phyloP scores from a whole-genome alignment of 1,140 invertebrate species.

The Eumeta japonica region DNA sequence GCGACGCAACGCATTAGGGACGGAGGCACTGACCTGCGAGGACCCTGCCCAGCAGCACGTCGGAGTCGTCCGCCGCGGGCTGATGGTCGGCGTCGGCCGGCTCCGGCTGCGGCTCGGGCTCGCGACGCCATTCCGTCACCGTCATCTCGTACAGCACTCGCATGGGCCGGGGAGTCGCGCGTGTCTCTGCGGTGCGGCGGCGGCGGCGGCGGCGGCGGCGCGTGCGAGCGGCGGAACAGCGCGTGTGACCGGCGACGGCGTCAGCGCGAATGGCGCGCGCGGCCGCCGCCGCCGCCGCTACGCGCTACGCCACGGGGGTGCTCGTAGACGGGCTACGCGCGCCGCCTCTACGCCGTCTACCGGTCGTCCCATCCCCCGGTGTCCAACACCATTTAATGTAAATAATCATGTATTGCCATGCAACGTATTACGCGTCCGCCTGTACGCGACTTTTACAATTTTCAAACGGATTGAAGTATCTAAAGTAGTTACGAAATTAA shows the following conservation, averaged over 20 bases:
- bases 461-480: too few species aligned
- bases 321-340: conserved; percentile 35
- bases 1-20: too few species aligned
- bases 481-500: too few species aligned
- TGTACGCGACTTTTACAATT: too few species aligned
- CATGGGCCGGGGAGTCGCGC: conserved; percentile 10
- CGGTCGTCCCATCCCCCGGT: too few species aligned
- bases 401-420: too few species aligned
- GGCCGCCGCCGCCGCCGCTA: conserved; percentile 23
- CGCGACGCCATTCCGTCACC: conserved; percentile 41
- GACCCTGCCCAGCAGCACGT: conserved; percentile 59
- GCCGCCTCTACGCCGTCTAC: too few species aligned
- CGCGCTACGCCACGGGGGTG: conserved; percentile 26
- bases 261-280: conserved; percentile 44
- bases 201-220: conserved; percentile 36
- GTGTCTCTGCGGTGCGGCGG: conserved; percentile 38
- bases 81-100: conserved; percentile 21
- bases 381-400: too few species aligned
- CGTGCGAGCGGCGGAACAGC: conserved; percentile 33
- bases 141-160: conserved; percentile 32
- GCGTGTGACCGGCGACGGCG: conserved; percentile 49
- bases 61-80: conserved; percentile 41
- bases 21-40: conserved; percentile 61
- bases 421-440: too few species aligned
- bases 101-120: conserved; percentile 20